A percentile compares a stretch with the other conserved stretches of the same genome.
Conservation (phyloP, 2,113 vertebrate genomes). For the Erythrocercus mccallii region DNA sequence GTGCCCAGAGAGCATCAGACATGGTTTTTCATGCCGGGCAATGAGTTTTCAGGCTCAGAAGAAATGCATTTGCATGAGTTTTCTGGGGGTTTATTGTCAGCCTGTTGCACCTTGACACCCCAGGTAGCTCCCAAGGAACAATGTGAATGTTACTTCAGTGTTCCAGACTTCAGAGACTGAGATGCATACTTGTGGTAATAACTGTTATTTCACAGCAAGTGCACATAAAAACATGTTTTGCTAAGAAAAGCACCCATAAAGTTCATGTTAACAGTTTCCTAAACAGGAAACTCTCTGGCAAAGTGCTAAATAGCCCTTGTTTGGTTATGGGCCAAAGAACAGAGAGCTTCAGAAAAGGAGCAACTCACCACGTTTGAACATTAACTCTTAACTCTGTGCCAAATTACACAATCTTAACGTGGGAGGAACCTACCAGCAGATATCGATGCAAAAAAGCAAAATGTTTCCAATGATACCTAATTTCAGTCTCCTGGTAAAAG, state of each 20-base stretch:
- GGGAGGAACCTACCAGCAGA: slow-evolving; percentile 26
- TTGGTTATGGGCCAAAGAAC: slow-evolving; percentile 27
- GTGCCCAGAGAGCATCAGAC: background rate
- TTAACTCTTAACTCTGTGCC: slow-evolving; percentile 29
- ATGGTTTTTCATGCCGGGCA: background rate
- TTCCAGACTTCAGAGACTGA: background rate
- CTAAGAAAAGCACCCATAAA: background rate
- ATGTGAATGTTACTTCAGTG: accelerated
- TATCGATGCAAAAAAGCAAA: background rate
- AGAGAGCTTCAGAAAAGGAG: background rate
- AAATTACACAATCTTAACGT: slow-evolving; percentile 22
- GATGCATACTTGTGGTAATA: background rate
- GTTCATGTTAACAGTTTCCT: background rate
- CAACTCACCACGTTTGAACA: background rate
- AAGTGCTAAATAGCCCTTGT: slow-evolving; percentile 55
- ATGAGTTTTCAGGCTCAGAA: background rate
- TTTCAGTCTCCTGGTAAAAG: background rate
- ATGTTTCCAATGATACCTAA: background rate
- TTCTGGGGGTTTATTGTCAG: background rate
- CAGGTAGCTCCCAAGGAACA: background rate
- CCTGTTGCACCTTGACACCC: background rate
- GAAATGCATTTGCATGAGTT: background rate
- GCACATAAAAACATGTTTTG: background rate
- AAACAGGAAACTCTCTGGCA: slow-evolving; percentile 34
- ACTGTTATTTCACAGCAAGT: background rate